Base-by-base conservation (phyloP, 1,140 invertebrate genomes). In the Chionoecetes opilio region DNA sequence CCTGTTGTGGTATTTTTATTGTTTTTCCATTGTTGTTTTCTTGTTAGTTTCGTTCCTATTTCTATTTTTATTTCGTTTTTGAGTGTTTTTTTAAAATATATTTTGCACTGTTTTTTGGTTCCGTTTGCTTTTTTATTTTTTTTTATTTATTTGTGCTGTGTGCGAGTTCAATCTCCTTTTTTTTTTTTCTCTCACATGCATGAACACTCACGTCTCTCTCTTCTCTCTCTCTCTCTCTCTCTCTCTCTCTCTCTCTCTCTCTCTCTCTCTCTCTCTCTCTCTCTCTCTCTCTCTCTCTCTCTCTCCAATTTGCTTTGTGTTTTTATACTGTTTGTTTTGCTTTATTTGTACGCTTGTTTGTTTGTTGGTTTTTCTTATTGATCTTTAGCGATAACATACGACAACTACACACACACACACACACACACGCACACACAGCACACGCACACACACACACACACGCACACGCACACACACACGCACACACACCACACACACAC, bases 201-300 rank as follows among this genome's bases (percentile, higher is more conserved):
- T 14, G 14, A 5, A 46, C 41, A 75, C 63, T 5, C 63, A 75
- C 21, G 63, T 8, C n/a, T 75, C 63, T 75, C 21, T 75, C 63
- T 14, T 75, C 63, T 75, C 63, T 75, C 63, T 75, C 63, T 75
- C 63, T 75, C 63, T 75, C 63, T 75, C 63, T 75, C 63, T 75
- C 63, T 75, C 63, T 75, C 63, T 75, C 63, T 75, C 63, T 75
- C 63, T 75, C 63, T 75, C 63, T 75, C 63, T 75, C 63, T 75
- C 63, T 75, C 63, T 75, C 63, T 75, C 63, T 75, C 63, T 75
- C 63, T 75, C 63, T 75, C 63, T 75, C 63, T 75, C 63, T 75
- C 63, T 75, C 63, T 75, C 63, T 75, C 63, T 75, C 63, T 75
- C 63, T 75, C 63, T 75, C 53, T 63, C 53, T 63, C 53, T 63